Evolutionary conservation across 2,888 invertebrate species (phyloP).

Genomic region (Diplazon laetatorius): DNA sequence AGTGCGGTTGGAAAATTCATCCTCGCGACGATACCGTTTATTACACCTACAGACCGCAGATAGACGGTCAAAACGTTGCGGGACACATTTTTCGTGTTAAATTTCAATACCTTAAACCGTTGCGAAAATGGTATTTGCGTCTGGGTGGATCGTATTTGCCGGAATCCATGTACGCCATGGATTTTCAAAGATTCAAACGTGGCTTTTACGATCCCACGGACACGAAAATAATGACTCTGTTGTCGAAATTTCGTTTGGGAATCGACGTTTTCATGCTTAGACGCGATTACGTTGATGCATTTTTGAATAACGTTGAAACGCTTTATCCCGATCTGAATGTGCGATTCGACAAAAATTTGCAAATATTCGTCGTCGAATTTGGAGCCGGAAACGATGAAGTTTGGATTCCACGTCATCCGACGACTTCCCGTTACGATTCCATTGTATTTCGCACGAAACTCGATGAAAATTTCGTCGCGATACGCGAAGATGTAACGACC

Average conservation of each 20-base stretch:
- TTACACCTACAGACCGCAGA: constrained; percentile 49
- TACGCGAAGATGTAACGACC: not conserved
- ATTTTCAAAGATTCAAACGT: not conserved
- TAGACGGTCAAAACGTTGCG: constrained; percentile 19
- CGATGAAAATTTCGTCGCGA: constrained; percentile 13
- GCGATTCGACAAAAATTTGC: constrained; percentile 17
- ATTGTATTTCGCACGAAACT: constrained; percentile 18
- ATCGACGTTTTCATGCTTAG: constrained; percentile 34
- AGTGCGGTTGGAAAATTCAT: constrained; percentile 39
- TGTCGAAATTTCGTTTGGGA: not conserved
- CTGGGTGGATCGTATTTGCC: constrained; percentile 47
- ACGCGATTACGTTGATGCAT: constrained; percentile 30
- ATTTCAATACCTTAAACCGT: constrained; percentile 33
- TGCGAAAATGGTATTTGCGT: constrained; percentile 55
- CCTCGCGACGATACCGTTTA: constrained; percentile 25
- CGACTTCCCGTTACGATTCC: constrained; percentile 6
- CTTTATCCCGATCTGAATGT: constrained; percentile 37
- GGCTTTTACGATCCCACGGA: constrained; percentile 36
- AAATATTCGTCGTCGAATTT: constrained; percentile 11
- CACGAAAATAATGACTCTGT: not conserved
- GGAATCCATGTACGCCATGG: not conserved
- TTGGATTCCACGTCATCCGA: constrained; percentile 32
- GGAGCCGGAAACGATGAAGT: not conserved
- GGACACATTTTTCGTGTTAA: constrained; percentile 34
- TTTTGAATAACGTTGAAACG: constrained; percentile 30